Base-by-base conservation (phyloP, 2,113 vertebrate genomes). In the Neodon shergylaensis region DNA sequence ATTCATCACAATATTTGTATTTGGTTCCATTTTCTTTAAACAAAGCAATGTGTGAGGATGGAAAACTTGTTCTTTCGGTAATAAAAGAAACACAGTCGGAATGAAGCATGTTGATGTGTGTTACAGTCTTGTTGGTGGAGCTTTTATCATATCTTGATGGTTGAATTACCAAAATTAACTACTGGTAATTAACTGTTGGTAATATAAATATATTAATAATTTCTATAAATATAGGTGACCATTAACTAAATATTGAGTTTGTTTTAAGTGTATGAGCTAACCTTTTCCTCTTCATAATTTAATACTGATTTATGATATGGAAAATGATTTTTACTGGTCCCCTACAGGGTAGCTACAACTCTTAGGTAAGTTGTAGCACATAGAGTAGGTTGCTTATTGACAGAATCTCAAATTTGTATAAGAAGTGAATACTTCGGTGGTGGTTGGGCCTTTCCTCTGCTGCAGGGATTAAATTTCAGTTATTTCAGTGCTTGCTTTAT, bases 1-100 rank as follows among this genome's bases (percentile, higher is more conserved):
- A 76, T 21, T 42, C 44, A 22, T 83, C 81, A 83, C 12, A 42
- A 31, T 83, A 42, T 63, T 63, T 95, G 11, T 5, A 58, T 61
- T 73, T 85, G 54, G n/a, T 82, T 58, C 94, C 39, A 42, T 94
- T 92, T 92, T 88, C 44, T 96, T 94, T 81, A 73, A 92, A 70
- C 36, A 95, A 81, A 95, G 44, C 63, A 58, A n/a, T 7, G 42
- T 88, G 12, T 65, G 70, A 73, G 68, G 36, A 42, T 44, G 39
- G 33, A 68, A 42, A 39, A 84, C 7, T 52, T 58, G 79, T 87
- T 92, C 58, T 58, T 81, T n/a, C 66, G 66, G 65, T 76, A 78
- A 78, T 52, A 77, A 82, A 91, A 52, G 52, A 91, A 65, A 72
- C 73, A 26, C 9, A 89, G 28, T 63, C 44, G 2, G 2, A 84